Evolutionary conservation across 2,113 vertebrate species (phyloP), one percentile per base, ranked within the genome.

Genomic region (Scomber scombrus): DNA sequence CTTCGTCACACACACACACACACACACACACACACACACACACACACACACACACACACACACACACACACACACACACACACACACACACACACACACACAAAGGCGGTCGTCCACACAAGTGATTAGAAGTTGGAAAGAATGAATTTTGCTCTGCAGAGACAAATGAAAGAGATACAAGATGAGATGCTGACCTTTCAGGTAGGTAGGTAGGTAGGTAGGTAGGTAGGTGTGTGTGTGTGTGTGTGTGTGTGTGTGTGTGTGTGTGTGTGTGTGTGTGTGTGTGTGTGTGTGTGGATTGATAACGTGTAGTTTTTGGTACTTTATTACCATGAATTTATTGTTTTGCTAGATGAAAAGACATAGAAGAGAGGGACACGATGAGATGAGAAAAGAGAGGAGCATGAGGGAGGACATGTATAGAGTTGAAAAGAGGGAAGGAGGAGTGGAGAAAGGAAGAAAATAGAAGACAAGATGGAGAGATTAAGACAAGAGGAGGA

Each of bases 151-250:
- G 68, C 55, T 43, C 70, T 8, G 1, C 12, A 4, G 71, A 77
- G 64, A 77, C 40, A 72, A 85, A 88, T 86, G 69, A 86, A 71
- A 46, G 56, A 55, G 52, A 71, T 51, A 21, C 5, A 0, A 71
- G 47, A 81, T 55, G 80, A 76, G 71, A 84, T 58, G 18, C 55
- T 3, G 51, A 88, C 75, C 75, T 86, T 79, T 79, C 3, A 40
- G 9, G 0, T 40, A 23, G 23, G 23, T 23, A 2, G 1, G 23
- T 23, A 2, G 1, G 1, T 23, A 2, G 1, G 23, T 23, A 2
- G 1, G 23, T 23, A 2, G 1, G 23, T 23, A 2, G 26, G n/a
- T 21, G 10, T 31, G 43, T 60, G 12, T 71, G 34, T 60, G 31
- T 23, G 69, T 71, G 74, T 58, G 65, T 75, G 68, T 69, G 14